Conservation (phyloP, 2,797 vertebrate species). For the Eospalax fontanierii region DNA sequence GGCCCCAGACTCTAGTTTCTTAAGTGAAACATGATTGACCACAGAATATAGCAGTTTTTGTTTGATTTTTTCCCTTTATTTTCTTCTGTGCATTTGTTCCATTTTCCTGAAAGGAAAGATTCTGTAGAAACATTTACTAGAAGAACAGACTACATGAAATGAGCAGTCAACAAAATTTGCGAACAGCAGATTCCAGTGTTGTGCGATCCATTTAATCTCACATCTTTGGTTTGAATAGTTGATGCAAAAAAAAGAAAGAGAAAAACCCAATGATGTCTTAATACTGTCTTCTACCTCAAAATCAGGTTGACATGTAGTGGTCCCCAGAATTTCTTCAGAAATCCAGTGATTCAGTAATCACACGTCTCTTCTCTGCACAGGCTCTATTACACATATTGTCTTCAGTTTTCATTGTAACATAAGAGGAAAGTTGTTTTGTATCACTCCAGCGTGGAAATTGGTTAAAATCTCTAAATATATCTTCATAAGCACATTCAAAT, state of each 20-base stretch:
- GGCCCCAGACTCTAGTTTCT: not conserved
- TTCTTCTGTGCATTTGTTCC: not conserved
- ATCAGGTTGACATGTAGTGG: not conserved
- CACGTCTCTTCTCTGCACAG: not conserved
- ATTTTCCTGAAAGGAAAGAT: not conserved
- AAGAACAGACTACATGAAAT: not conserved
- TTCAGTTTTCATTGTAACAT: not conserved
- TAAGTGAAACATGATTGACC: not conserved
- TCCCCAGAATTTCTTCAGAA: not conserved
- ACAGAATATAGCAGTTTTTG: not conserved
- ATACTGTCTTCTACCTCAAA: not conserved
- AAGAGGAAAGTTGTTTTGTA: not conserved
- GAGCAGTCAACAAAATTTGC: not conserved
- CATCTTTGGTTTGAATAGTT: conserved; percentile 47
- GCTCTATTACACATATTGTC: not conserved
- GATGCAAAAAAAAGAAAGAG: not conserved
- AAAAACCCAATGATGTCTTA: not conserved
- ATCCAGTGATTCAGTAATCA: not conserved
- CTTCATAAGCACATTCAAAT: conserved; percentile 65
- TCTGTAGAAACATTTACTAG: not conserved
- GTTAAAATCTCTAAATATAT: not conserved
- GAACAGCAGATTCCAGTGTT: not conserved
- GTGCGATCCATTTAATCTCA: not conserved
- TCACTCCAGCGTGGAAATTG: not conserved
- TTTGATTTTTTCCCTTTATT: not conserved